These are phyloP conservation scores for Salarias fasciatus DNA, from an alignment of 2,797 vertebrate species.

Conservation along the genomic window DNA sequence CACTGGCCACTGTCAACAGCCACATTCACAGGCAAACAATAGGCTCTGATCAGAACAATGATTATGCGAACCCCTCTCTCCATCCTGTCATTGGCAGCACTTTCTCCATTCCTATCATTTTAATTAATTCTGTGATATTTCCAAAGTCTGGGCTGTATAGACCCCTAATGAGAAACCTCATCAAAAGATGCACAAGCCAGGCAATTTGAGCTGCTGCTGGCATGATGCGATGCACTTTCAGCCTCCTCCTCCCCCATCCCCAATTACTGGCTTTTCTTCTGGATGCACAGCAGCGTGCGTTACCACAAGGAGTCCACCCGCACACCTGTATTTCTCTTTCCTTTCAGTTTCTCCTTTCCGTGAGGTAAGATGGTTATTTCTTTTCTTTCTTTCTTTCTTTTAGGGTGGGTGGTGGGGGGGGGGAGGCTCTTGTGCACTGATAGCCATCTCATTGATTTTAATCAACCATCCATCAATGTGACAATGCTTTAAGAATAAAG, in stretches of 20 bases:
- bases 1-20: slow-evolving; percentile 68
- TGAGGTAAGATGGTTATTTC: slow-evolving; percentile 18
- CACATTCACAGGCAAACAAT: slow-evolving; percentile 79
- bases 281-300: slow-evolving; percentile 27
- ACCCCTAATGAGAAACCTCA: slow-evolving; percentile 83
- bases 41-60: slow-evolving; percentile 82
- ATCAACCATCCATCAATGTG: slow-evolving; percentile 91
- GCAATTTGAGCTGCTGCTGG: slow-evolving; percentile 72
- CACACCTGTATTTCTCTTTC: slow-evolving; percentile 41
- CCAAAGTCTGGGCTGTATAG: slow-evolving; percentile 78
- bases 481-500: slow-evolving; percentile 86
- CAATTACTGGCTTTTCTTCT: slow-evolving; percentile 71
- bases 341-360: slow-evolving; percentile 15
- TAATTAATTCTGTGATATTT: slow-evolving; percentile 86
- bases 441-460: slow-evolving; percentile 84
- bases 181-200: slow-evolving; percentile 76
- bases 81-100: slow-evolving; percentile 70
- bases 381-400: slow-evolving; percentile 31
- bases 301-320: slow-evolving; percentile 34
- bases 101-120: slow-evolving; percentile 81
- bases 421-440: slow-evolving; percentile 74
- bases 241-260: slow-evolving; percentile 49
- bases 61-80: slow-evolving; percentile 69
- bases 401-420: no score
- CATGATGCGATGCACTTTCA: slow-evolving; percentile 51